phyloP scores from a whole-genome alignment of 1,140 invertebrate genomes.

The Diprion similis region DNA sequence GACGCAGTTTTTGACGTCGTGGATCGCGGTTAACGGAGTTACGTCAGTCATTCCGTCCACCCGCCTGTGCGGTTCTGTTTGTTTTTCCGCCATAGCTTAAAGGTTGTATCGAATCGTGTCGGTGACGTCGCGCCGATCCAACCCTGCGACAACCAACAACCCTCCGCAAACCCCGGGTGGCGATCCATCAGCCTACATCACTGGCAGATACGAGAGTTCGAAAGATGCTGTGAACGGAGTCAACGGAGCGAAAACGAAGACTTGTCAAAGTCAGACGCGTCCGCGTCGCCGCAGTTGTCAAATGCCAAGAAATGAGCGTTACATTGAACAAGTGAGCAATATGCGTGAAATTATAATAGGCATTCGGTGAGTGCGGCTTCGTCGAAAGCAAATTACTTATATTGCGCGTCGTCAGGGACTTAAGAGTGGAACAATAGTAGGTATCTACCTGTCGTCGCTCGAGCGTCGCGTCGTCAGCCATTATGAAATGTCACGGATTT shows the following conservation, averaged over 20 bases:
- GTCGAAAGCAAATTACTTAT: background rate
- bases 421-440: background rate
- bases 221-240: background rate
- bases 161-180: conserved; percentile 29
- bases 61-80: background rate
- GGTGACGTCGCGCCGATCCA: background rate
- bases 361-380: too few species aligned
- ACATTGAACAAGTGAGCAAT: too few species aligned
- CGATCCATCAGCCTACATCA: conserved; percentile 51
- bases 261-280: background rate
- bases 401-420: background rate
- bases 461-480: background rate
- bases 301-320: conserved; percentile 12
- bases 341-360: too few species aligned
- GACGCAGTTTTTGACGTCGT: too few species aligned
- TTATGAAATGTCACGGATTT: background rate
- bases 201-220: conserved; percentile 34
- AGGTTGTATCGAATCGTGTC: background rate
- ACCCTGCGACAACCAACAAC: background rate
- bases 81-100: too few species aligned
- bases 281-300: background rate
- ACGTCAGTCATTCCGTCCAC: too few species aligned
- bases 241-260: background rate
- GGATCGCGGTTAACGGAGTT: background rate
- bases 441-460: background rate